phyloP scores from a whole-genome alignment of 2,797 vertebrate species.

The Meriones psammophilus region DNA sequence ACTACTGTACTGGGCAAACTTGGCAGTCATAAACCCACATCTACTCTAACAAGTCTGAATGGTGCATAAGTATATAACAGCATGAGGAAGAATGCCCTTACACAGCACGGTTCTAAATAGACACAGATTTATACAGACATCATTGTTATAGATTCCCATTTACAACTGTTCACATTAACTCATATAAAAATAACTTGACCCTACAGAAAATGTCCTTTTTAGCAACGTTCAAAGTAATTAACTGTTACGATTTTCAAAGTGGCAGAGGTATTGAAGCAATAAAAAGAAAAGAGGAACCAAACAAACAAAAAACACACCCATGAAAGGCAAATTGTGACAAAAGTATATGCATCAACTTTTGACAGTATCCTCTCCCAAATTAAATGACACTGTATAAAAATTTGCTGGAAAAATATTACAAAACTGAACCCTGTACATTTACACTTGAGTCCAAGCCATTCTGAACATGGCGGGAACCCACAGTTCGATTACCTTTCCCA shows the following conservation, averaged over 20 bases:
- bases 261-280: conserved; percentile 95
- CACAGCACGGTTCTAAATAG: conserved; percentile 91
- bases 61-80: conserved; percentile 86
- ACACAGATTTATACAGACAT: conserved; percentile 91
- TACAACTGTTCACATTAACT: conserved; percentile 91
- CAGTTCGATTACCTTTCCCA: conserved; percentile 98
- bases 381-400: conserved; percentile 94
- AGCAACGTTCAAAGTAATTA: conserved; percentile 94
- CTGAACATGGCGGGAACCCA: conserved; percentile 96
- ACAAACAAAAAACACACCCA: conserved; percentile 81
- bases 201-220: conserved; percentile 94
- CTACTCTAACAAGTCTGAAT: conserved; percentile 88
- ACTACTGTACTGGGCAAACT: conserved; percentile 94
- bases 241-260: conserved; percentile 92
- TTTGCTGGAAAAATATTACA: conserved; percentile 92
- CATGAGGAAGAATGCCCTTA: conserved; percentile 90
- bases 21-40: conserved; percentile 90
- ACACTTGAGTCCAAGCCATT: conserved; percentile 98
- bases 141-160: conserved; percentile 89
- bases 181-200: conserved; percentile 96
- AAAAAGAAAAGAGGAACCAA: conserved; percentile 78
- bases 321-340: conserved; percentile 92
- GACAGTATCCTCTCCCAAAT: conserved; percentile 95
- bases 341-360: conserved; percentile 91
- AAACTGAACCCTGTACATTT: conserved; percentile 93